Evolutionary conservation across 2,797 vertebrate genomes (phyloP), one percentile per base, ranked within the genome.

Genomic region (Sebastiscus albofasciatus): DNA sequence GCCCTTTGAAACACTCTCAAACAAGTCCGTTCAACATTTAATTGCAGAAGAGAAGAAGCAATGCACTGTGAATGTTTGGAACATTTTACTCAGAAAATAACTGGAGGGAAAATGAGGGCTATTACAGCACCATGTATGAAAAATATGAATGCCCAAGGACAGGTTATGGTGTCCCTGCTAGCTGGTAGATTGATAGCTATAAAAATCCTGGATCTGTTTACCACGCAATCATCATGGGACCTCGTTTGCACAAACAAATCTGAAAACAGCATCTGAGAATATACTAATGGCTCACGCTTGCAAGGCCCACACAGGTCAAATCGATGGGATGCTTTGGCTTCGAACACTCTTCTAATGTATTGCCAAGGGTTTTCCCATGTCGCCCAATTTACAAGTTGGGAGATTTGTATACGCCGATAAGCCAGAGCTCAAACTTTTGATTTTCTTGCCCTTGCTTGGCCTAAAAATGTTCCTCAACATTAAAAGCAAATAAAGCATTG

Each of bases 291-390:
- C 93, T 94, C 86, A 81, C 79, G 84, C 93, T 94, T 89, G 91
- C 64, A 13, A 91, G 92, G 92, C 94, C 94, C 93, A 95, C 94
- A 92, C 91, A 94, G 95, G 95, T 95, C 95, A 95, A 92, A 96
- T 95, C 94, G 85, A 95, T 95, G 92, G 82, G 89, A 82, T 89
- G 87, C 92, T 93, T 88, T 86, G 68, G 91, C 93, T 92, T 90
- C 92, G 84, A 93, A 88, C 85, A 83, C 80, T 89, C 90, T 82
- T 92, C 84, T 94, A 90, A 94, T 93, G 90, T 89, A 90, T 92
- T 94, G 93, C 94, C 94, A 94, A 91, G 91, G 92, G 92, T 95
- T 93, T 90, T 92, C 89, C 90, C 90, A 92, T 87, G 92, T 90
- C 67, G 79, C 82, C 93, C 93, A 92, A 93, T 95, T 94, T 95